These are phyloP conservation scores for Falcunculus frontatus DNA, from an alignment of 2,113 vertebrate species.

Conservation along the genomic window DNA sequence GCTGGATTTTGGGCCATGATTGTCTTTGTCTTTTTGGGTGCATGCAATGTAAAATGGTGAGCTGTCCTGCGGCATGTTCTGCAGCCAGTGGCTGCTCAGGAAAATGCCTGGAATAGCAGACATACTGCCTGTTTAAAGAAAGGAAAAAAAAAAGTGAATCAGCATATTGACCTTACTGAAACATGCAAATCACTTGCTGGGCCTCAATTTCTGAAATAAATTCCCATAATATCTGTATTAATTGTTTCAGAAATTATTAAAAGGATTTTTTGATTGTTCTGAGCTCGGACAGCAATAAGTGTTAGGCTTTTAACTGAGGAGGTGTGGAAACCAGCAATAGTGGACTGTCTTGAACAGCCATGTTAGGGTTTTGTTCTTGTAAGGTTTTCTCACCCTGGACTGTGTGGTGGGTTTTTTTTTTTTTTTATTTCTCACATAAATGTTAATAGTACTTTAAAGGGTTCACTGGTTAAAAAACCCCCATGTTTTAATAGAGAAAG, in stretches of 20 bases:
- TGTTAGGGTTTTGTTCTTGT: not conserved
- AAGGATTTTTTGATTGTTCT: not conserved
- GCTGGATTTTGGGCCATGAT: not conserved
- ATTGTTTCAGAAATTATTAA: not conserved
- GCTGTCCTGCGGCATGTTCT: not conserved
- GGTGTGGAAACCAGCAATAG: not conserved
- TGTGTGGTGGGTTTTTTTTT: not conserved
- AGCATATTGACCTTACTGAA: not conserved
- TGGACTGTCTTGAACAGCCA: not conserved
- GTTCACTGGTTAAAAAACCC: not conserved
- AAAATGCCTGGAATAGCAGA: not conserved
- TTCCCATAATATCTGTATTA: not conserved
- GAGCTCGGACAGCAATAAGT: not conserved
- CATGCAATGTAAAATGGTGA: fast-evolving
- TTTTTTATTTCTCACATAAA: not conserved
- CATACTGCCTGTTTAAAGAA: not conserved
- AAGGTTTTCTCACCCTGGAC: not conserved
- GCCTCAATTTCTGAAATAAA: not conserved
- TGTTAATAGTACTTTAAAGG: not conserved
- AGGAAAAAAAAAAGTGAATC: not conserved
- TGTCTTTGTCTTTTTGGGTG: not conserved
- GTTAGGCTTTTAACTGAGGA: not conserved
- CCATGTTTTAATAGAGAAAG: not conserved
- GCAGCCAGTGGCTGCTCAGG: not conserved
- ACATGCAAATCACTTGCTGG: not conserved